Evolutionary conservation across 1,140 invertebrate genomes (phyloP), one percentile per base, ranked within the genome.

Genomic region (Scaptomyza montana): DNA sequence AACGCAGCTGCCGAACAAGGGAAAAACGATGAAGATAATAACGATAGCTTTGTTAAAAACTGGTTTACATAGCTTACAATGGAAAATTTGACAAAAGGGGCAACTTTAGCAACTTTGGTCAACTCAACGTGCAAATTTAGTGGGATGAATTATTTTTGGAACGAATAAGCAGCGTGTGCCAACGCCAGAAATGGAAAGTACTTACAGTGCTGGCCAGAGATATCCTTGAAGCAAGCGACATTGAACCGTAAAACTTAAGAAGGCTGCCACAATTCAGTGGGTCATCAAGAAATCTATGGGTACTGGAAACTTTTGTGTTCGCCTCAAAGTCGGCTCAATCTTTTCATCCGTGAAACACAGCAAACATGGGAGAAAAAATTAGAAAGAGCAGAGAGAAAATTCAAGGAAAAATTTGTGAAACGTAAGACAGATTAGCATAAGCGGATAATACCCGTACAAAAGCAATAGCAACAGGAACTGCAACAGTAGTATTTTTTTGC

Each of bases 351-450:
- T 61, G 39, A 47, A 51, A 69, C 30, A 28, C 49, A 60, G 45
- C 56, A 73, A 50, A 45, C n/a, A 67, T 19, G 51, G 39, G 16
- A 68, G 21, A 54, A 25, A 25, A 64, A 63, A 65, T 54, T 8
- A 54, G 54, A n/a, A 51, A 64, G 8, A 54, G 59, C 49, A 76
- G 55, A 69, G 56, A 8, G n/a, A 43, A 12, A 12, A 41, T 1
- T 36, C 79, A 41, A 74, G 68, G 75, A 69, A 77, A 69, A 74
- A 82, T 78, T 25, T 78, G 72, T 80, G 77, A 89, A 89, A 84
- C 80, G 84, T 89, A 77, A 89, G 80, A 84, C 63, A 84, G 84
- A 89, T 89, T 87, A 87, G 84, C 84, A 89, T 89, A 89, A 89
- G 84, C 84, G 85, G 85, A 89, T 89, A 89, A 89, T 89, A 79